Conservation (phyloP, 2,888 invertebrate species). For the Polyommatus iphigenia region DNA sequence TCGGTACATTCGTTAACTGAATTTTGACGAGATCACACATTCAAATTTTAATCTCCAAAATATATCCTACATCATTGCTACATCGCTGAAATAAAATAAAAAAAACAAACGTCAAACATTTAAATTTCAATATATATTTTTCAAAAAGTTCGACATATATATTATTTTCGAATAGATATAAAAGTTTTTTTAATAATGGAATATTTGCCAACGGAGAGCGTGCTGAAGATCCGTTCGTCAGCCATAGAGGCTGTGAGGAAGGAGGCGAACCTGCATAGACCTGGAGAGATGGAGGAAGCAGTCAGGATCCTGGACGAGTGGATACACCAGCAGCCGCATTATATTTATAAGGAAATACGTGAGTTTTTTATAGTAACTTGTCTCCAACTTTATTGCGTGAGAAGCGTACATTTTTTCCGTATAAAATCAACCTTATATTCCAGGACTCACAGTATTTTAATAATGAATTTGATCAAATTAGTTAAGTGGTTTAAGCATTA, state of each 20-base stretch:
- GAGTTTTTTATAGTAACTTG: background rate
- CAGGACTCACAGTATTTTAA: too few relatives aligned
- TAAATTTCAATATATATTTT: background rate
- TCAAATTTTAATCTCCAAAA: background rate
- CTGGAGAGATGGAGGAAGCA: slow-evolving; percentile 34
- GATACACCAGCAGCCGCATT: slow-evolving; percentile 35
- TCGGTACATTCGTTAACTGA: background rate
- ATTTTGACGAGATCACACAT: background rate
- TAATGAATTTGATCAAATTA: too few relatives aligned
- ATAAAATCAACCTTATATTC: too few relatives aligned
- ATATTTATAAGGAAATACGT: slow-evolving; percentile 33
- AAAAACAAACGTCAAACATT: background rate
- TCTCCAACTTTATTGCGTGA: too few relatives aligned
- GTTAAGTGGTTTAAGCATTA: too few relatives aligned
- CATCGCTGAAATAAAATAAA: background rate
- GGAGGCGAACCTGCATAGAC: slow-evolving; percentile 32
- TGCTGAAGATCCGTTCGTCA: background rate
- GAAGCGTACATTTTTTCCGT: too few relatives aligned
- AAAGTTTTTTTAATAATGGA: slow-evolving; percentile 3
- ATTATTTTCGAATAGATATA: background rate
- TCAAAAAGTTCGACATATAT: too few relatives aligned
- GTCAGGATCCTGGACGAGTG: slow-evolving; percentile 34
- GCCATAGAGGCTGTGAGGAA: slow-evolving; percentile 5
- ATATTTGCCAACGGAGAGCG: slow-evolving; percentile 8
- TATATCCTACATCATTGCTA: too few relatives aligned